Percentiles rank a stretch among this genome's conserved stretches.
These are phyloP conservation scores for Portunus trituberculatus DNA, from an alignment of 1,140 invertebrate species.

Conservation along the genomic window DNA sequence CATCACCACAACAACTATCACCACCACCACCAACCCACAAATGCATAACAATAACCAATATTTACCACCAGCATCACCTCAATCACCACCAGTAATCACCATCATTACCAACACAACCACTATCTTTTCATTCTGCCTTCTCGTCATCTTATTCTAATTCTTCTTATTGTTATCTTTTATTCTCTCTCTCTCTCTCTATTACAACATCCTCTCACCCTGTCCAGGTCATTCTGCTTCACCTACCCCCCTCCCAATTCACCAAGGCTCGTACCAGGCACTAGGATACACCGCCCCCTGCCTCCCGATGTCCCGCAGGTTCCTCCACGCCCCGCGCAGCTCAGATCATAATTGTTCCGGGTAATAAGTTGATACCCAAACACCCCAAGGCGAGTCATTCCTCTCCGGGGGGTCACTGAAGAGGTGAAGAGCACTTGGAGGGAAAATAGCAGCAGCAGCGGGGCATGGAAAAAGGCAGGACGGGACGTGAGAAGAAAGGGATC, in stretches of 20 bases:
- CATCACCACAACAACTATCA: not conserved
- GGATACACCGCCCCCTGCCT: not conserved
- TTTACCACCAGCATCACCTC: not conserved
- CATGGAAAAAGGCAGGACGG: not conserved
- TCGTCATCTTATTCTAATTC: too few species aligned
- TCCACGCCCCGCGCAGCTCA: not conserved
- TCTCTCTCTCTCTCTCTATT: too few species aligned
- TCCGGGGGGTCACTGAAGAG: not conserved
- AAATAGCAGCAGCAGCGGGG: not conserved
- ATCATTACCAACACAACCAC: not conserved
- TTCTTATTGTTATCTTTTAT: too few species aligned
- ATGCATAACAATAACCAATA: too few species aligned
- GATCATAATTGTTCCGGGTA: not conserved
- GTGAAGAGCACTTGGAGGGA: not conserved
- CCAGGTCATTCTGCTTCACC: not conserved
- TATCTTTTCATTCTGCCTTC: too few species aligned
- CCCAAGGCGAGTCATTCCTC: not conserved
- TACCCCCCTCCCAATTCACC: not conserved
- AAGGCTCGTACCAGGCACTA: not conserved
- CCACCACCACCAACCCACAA: not conserved
- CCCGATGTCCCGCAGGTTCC: not conserved
- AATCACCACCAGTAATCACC: not conserved
- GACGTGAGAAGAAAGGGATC: not conserved
- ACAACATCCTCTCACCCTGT: not conserved
- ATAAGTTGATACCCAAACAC: not conserved